Evolutionary conservation across 2,888 invertebrate species (phyloP), one percentile per base, ranked within the genome.

Genomic region (Eupithecia subumbrata): DNA sequence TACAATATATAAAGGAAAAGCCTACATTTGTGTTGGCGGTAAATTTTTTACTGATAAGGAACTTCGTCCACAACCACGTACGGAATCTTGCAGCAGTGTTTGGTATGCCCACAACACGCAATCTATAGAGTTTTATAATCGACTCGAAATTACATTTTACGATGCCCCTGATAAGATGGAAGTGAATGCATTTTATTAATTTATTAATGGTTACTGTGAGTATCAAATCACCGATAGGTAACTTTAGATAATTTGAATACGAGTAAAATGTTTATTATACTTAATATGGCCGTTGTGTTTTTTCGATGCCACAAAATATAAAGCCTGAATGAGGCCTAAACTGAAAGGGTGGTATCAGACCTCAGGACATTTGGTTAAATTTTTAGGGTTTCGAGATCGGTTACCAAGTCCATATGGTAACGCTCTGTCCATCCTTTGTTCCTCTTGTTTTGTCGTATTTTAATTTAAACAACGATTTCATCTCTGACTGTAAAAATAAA

Each of bases 1-100:
- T 18, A 67, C 22, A 67, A 37, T 40, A 67, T 30, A 37, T 67
- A 25, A 56, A 63, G 30, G 7, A 34, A 71, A 71, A 40, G 56
- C 52, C 56, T 66, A 37, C 63, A 45, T 48, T 60, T 60, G 43
- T 37, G 52, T 64, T 66, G 40, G 12, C 43, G 52, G 60, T 45
- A 48, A 71, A 63, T 71, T 68, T 22, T 37, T n/a, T 56, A 40
- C 64, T 56, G 72, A 72, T 72, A 72, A 72, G 72, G 52, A 72
- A 66, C 43, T 69, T 18, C 18, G 56, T 56, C 69, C 8, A 60
- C 18, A 34, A 66, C 8, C 72, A 76, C 75, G 75, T 73, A 34
- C 22, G 40, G 25, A 69, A 45, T 22, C 52, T 56, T 72, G 52
- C n/a, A 68, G 30, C 69, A 72, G 34, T 69, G 69, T 45, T 64